These are phyloP conservation scores for Chaetophractus vellerosus DNA, from an alignment of 2,797 vertebrate species.

Conservation along the genomic window DNA sequence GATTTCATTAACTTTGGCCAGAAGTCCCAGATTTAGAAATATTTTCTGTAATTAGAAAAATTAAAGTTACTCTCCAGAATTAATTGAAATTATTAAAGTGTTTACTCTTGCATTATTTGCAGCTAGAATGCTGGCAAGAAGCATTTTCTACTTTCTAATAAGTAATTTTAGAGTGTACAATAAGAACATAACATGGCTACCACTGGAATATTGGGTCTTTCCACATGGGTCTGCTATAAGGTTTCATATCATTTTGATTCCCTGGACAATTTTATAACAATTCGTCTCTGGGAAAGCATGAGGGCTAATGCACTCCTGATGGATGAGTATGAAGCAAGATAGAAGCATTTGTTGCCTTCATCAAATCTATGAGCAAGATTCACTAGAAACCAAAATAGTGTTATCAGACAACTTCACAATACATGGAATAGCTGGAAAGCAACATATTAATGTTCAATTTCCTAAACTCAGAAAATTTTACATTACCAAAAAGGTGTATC, in stretches of 20 bases:
- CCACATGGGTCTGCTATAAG: neutral
- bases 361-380: constrained; percentile 31
- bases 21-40: constrained; percentile 69
- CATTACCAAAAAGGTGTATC: neutral
- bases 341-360: neutral
- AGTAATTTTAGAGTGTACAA: constrained; percentile 25
- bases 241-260: constrained; percentile 22
- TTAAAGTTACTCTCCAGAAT: constrained; percentile 76
- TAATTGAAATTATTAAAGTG: constrained; percentile 78
- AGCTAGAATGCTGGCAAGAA: constrained; percentile 60
- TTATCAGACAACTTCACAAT: neutral
- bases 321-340: neutral
- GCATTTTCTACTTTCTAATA: constrained; percentile 50
- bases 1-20: constrained; percentile 68
- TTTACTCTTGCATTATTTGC: constrained; percentile 64
- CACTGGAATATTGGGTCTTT: neutral
- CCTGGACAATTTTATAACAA: constrained; percentile 19
- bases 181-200: constrained; percentile 38
- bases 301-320: constrained; percentile 17
- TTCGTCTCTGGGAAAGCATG: neutral
- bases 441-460: neutral
- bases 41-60: constrained; percentile 76
- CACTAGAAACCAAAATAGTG: neutral
- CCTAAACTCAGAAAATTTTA: neutral
- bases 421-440: neutral